Evolutionary conservation across 2,113 vertebrate genomes (phyloP), one percentile per base, ranked within the genome.

Genomic region (Cranoglanis bouderius): DNA sequence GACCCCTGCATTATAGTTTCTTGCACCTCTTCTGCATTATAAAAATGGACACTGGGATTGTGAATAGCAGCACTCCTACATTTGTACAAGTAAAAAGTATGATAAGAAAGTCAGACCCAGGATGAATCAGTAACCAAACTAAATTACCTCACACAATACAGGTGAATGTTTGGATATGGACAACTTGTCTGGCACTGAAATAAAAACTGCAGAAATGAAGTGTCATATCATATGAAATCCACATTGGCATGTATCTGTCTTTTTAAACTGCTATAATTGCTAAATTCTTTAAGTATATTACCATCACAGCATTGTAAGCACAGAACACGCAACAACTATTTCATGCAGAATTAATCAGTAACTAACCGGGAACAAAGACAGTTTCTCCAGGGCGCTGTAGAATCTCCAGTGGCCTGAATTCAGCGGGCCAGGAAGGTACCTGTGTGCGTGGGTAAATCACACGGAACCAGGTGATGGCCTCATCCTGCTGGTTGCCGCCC

Each of bases 401-500:
- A 92, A 99, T 97, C 94, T 99, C 98, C 93, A 99, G 91, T 3
- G 98, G 98, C 38, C 95, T 96, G 94, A 98, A 99, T 87, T 99
- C 98, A 0, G 96, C 94, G 0, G 98, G 98, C 98, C 98, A 99
- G 74, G 94, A 96, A 4, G 97, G 94, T 61, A 97, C 96, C 94
- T 98, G 97, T 0, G 98, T 98, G 24, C 98, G 96, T 1, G 98
- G 98, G 6, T 99, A 98, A 49, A 99, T 96, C 88, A 98, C 94
- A 0, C 88, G 98, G 94, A 99, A 99, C 98, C 98, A 99, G 84
- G 98, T 99, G 92, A 99, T 98, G 3, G 98, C 98, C 92, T 99
- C 98, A 0, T 99, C 98, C 94, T 99, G 98, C 94, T 99, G 98
- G 93, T 97, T 99, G 6, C 98, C 98, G 0, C 98, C 98, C n/a